A percentile compares a stretch with the other conserved stretches of the same genome.
These are phyloP conservation scores for Oreonectes daqikongensis DNA, from an alignment of 2,797 vertebrate genomes.

Conservation along the genomic window DNA sequence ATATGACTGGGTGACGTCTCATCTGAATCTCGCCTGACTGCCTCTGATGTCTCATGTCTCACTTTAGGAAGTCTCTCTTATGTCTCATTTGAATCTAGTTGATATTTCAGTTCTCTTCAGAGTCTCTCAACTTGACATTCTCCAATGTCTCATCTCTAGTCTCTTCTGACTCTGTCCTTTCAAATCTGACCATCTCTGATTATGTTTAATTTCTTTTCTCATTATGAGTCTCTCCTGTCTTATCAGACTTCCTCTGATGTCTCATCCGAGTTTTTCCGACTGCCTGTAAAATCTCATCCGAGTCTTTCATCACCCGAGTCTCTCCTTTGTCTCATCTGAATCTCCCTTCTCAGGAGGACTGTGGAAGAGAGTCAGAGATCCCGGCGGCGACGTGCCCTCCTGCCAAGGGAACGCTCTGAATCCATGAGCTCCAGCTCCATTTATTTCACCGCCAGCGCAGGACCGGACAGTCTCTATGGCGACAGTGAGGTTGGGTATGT, in stretches of 20 bases:
- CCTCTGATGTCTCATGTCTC: background rate
- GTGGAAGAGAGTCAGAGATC: slow-evolving; percentile 85
- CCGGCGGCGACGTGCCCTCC: slow-evolving; percentile 74
- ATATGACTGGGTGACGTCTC: too few relatives aligned
- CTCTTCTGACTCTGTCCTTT: too few relatives aligned
- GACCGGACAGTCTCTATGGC: slow-evolving; percentile 70
- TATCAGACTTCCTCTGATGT: too few relatives aligned
- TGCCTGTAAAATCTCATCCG: background rate
- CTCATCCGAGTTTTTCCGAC: background rate
- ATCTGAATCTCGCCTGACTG: background rate
- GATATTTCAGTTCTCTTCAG: too few relatives aligned
- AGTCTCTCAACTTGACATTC: too few relatives aligned
- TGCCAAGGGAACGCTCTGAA: slow-evolving; percentile 83
- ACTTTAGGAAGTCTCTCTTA: background rate
- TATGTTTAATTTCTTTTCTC: too few relatives aligned
- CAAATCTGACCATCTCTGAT: too few relatives aligned
- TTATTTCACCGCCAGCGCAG: slow-evolving; percentile 90
- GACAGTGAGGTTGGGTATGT: slow-evolving; percentile 88
- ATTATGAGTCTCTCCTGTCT: too few relatives aligned
- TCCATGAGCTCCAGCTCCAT: slow-evolving; percentile 91
- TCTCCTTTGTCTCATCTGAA: background rate
- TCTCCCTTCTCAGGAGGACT: slow-evolving; percentile 75
- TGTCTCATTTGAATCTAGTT: too few relatives aligned
- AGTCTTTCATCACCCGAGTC: background rate
- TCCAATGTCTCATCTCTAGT: too few relatives aligned